Percentiles rank a stretch among this genome's conserved stretches.
These are phyloP conservation scores for Eupeodes luniger DNA, from an alignment of 2,888 invertebrate species.

Conservation along the genomic window DNA sequence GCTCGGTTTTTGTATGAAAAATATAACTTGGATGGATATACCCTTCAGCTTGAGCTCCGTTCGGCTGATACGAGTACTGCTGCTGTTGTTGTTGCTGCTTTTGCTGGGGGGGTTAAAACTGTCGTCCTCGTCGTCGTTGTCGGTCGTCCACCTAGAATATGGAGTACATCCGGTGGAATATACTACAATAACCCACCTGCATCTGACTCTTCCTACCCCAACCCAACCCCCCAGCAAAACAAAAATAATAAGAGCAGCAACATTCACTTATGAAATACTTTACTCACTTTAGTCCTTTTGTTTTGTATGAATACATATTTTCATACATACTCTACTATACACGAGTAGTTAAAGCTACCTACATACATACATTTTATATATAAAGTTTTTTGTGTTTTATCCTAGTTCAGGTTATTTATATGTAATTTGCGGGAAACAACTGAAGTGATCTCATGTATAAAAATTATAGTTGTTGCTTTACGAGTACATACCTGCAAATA, in stretches of 20 bases:
- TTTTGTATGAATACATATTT: slow-evolving; percentile 30
- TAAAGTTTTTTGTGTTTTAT: slow-evolving; percentile 45
- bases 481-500: slow-evolving; percentile 72
- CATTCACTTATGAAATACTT: slow-evolving; percentile 72
- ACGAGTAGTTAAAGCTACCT: neutral
- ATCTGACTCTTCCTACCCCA: slow-evolving; percentile 21
- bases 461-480: slow-evolving; percentile 60
- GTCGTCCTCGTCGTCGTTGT: slow-evolving; percentile 2
- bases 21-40: slow-evolving; percentile 35
- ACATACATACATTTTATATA: neutral
- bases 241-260: slow-evolving; percentile 65
- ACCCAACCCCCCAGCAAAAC: neutral
- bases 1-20: slow-evolving; percentile 27
- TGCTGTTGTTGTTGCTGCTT: too few relatives aligned
- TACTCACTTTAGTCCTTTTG: slow-evolving; percentile 74
- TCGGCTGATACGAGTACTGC: neutral
- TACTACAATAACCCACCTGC: slow-evolving; percentile 36
- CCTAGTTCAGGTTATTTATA: slow-evolving; percentile 50
- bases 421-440: slow-evolving; percentile 70
- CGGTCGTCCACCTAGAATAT: slow-evolving; percentile 59
- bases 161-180: slow-evolving; percentile 23
- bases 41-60: slow-evolving; percentile 20
- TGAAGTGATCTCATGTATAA: slow-evolving; percentile 66
- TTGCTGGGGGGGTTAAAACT: neutral
- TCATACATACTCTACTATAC: neutral